Conservation (phyloP, 2,888 invertebrate genomes). For the Amphimallon solstitiale region DNA sequence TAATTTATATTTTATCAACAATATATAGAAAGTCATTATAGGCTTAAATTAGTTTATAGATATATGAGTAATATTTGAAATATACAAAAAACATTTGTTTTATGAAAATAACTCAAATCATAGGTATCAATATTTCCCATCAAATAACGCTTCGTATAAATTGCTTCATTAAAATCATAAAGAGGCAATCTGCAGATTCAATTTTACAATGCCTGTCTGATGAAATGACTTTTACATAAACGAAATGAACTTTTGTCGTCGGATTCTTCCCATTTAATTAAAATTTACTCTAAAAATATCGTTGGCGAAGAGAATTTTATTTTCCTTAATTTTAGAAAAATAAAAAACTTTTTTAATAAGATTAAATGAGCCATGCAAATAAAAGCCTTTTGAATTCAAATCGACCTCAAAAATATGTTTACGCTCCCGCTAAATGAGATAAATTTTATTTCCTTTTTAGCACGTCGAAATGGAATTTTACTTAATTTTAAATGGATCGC, state of each 20-base stretch:
- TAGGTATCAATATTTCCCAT: neutral
- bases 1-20: too few relatives aligned
- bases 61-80: too few relatives aligned
- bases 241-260: neutral
- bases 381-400: neutral
- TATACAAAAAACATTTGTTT: too few relatives aligned
- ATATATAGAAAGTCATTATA: too few relatives aligned
- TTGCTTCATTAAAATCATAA: constrained; percentile 14
- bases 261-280: constrained; percentile 21
- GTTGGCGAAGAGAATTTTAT: constrained; percentile 18
- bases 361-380: constrained; percentile 12
- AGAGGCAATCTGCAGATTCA: constrained; percentile 13
- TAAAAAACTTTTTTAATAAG: constrained; percentile 26
- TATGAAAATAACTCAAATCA: too few relatives aligned
- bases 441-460: neutral
- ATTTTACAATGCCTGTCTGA: neutral
- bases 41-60: too few relatives aligned
- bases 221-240: constrained; percentile 6
- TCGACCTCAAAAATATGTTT: constrained; percentile 7
- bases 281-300: constrained; percentile 24
- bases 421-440: constrained; percentile 2
- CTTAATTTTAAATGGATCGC: neutral
- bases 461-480: constrained; percentile 1
- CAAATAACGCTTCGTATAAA: neutral
- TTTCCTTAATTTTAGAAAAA: constrained; percentile 15